Percentiles rank a stretch among this genome's conserved stretches.
phyloP scores from a whole-genome alignment of 2,888 invertebrate genomes.

The Pecten maximus region DNA sequence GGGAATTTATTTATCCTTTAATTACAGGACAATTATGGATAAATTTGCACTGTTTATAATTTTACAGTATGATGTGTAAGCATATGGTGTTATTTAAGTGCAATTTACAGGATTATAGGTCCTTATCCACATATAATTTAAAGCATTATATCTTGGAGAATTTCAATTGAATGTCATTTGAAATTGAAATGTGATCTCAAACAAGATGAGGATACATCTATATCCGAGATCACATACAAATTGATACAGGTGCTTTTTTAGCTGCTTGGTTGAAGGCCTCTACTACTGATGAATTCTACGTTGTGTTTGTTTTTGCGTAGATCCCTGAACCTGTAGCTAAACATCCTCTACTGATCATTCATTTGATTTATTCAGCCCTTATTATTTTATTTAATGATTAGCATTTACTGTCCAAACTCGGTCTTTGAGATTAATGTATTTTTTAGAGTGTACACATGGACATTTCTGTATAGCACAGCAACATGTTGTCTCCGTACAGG shows the following conservation, averaged over 20 bases:
- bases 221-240: not conserved
- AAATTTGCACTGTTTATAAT: not conserved
- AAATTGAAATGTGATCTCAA: not conserved
- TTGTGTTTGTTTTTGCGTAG: not conserved
- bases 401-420: not conserved
- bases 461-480: not conserved
- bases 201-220: not conserved
- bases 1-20: not conserved
- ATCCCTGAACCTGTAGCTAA: not conserved
- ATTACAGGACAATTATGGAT: not conserved
- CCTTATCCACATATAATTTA: not conserved
- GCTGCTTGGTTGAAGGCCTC: not conserved
- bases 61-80: not conserved
- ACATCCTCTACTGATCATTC: not conserved
- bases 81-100: not conserved
- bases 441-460: not conserved
- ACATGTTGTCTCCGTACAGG: not conserved
- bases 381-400: not conserved
- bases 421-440: not conserved
- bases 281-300: not conserved
- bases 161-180: slow-evolving; percentile 5
- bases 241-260: not conserved
- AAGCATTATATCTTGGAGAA: not conserved
- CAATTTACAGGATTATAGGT: not conserved
- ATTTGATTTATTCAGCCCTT: not conserved